These are phyloP conservation scores for Acestrorhynchus altus DNA, from an alignment of 2,797 vertebrate species.

Conservation along the genomic window DNA sequence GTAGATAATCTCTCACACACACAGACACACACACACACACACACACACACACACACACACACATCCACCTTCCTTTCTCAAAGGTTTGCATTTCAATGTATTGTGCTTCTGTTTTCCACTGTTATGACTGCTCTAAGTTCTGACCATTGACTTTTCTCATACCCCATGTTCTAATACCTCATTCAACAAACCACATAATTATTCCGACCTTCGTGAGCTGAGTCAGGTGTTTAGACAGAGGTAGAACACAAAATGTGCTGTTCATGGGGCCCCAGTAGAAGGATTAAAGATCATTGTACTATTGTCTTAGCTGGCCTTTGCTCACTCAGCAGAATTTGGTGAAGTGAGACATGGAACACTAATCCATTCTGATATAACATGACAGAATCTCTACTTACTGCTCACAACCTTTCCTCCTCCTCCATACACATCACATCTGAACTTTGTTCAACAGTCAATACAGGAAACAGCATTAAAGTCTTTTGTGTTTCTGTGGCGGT, in stretches of 20 bases:
- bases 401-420: neutral
- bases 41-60: too few species aligned
- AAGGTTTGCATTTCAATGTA: too few species aligned
- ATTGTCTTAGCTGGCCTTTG: neutral
- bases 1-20: too few species aligned
- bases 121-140: too few species aligned
- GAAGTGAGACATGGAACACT: neutral
- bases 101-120: too few species aligned
- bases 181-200: neutral
- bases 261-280: neutral
- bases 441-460: neutral
- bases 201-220: neutral
- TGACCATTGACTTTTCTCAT: neutral
- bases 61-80: too few species aligned
- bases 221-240: neutral
- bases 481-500: constrained; percentile 47
- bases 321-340: neutral
- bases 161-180: neutral
- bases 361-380: too few species aligned
- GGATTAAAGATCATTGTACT: neutral
- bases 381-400: too few species aligned
- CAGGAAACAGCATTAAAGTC: neutral
- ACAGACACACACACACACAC: too few species aligned
- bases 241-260: neutral
- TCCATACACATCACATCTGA: neutral